Evolutionary conservation across 2,797 vertebrate genomes (phyloP), one percentile per base, ranked within the genome.

Genomic region (Coregonus suidteri): DNA sequence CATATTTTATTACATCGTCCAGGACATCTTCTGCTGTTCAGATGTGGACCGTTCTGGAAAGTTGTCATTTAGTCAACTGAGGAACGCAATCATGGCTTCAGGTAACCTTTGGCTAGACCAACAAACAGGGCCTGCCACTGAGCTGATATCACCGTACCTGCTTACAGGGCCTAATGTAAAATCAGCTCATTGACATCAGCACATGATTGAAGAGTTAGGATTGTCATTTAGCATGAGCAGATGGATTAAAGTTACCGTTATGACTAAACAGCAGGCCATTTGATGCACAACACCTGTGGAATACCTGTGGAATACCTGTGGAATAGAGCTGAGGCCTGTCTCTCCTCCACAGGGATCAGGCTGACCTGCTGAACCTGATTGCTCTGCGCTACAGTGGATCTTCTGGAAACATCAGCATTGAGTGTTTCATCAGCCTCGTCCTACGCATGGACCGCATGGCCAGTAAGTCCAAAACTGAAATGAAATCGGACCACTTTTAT

Each of bases 341-440:
- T 54, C 53, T 54, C 16, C 53, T 54, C 15, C 53, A 54, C 37
- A 87, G 85, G 83, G 25, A 37, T 80, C 25, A 74, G 47, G 67
- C 15, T 83, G 71, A 13, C 7, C 41, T 93, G 79, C 94, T 91
- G 82, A 90, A 90, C 77, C 80, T 96, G 81, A 89, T 95, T 91
- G 90, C 91, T 34, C 78, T 96, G 81, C 91, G 94, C 74, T 96
- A 95, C 0, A 91, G 95, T 0, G 80, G 91, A 62, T 81, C 93
- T 1, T 83, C 84, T 79, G 90, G 93, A 78, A 85, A 91, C 84
- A 93, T 95, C 34, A 68, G 65, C 15, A 92, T 97, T 66, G 94
- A 96, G 83, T 95, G 82, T 82, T 98, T 96, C 84, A 92, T 96
- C 79, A 92, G 79, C 76, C 91, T 97, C 52, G 85, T 94, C 81